A percentile compares a stretch with the other conserved stretches of the same genome.
Conservation (phyloP, 2,797 vertebrate genomes). For the Mus minutoides region DNA sequence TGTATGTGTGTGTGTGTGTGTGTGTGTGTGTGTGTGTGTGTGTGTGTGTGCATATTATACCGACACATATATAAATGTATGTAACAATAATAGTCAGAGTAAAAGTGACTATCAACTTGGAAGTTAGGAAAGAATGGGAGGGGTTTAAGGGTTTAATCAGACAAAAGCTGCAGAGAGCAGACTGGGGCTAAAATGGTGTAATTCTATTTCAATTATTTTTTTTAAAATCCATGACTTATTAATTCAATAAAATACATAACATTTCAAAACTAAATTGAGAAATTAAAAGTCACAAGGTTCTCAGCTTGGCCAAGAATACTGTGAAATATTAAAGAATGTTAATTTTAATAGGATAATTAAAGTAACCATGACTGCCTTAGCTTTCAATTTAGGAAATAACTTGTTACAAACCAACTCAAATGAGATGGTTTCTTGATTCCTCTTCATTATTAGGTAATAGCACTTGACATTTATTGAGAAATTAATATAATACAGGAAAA, state of each 20-base stretch:
- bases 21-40: background rate
- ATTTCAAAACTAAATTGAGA: conserved; percentile 25
- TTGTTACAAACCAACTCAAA: background rate
- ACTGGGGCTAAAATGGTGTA: background rate
- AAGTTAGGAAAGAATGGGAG: background rate
- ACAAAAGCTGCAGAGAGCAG: too few species aligned
- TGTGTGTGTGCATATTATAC: background rate
- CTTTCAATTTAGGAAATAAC: conserved; percentile 35
- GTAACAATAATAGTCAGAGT: background rate
- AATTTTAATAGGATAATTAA: conserved; percentile 4
- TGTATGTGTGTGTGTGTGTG: background rate
- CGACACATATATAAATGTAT: background rate
- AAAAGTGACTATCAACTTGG: background rate
- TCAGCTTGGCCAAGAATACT: background rate
- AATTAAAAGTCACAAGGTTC: background rate
- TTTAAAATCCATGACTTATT: background rate
- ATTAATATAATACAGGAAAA: conserved; percentile 22
- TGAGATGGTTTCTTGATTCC: background rate
- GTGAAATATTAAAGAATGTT: background rate
- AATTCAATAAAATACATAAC: background rate
- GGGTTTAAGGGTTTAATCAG: background rate
- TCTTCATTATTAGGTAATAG: conserved; percentile 36
- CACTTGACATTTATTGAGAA: conserved; percentile 52
- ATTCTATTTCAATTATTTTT: background rate
- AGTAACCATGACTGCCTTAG: background rate